These are phyloP conservation scores for Trissolcus brochymenae DNA, from an alignment of 2,888 invertebrate genomes.

Conservation along the genomic window DNA sequence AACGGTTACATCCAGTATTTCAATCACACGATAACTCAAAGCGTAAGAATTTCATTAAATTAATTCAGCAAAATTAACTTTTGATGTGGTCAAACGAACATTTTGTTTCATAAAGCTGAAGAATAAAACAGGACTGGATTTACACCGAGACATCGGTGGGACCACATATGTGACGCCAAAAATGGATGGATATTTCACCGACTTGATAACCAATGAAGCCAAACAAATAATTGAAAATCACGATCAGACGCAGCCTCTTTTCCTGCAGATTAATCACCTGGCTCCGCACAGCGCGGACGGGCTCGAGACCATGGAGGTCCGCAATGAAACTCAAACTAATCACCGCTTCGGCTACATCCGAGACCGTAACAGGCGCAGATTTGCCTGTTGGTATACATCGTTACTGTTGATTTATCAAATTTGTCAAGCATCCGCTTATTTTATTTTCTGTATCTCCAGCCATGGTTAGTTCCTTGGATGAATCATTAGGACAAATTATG, in stretches of 20 bases:
- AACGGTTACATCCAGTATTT: slow-evolving; percentile 90
- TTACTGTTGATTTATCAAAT: neutral
- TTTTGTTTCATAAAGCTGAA: neutral
- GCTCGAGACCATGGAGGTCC: slow-evolving; percentile 84
- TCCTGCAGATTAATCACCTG: slow-evolving; percentile 86
- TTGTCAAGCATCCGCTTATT: neutral
- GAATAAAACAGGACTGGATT: slow-evolving; percentile 66
- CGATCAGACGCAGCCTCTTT: slow-evolving; percentile 81
- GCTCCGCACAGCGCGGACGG: slow-evolving; percentile 88
- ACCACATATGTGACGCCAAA: slow-evolving; percentile 66
- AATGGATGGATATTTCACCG: slow-evolving; percentile 82
- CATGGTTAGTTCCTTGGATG: slow-evolving; percentile 80
- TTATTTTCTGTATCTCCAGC: slow-evolving; percentile 68
- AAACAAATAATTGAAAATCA: slow-evolving; percentile 81
- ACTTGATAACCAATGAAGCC: slow-evolving; percentile 83
- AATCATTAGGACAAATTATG: slow-evolving; percentile 79
- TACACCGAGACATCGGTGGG: slow-evolving; percentile 75
- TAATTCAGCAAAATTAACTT: no score
- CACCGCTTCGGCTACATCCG: slow-evolving; percentile 83
- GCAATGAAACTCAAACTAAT: slow-evolving; percentile 80
- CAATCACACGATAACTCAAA: slow-evolving; percentile 79
- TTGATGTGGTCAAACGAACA: neutral
- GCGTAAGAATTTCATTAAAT: slow-evolving; percentile 53
- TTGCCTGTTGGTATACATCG: slow-evolving; percentile 80
- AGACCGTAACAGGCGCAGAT: slow-evolving; percentile 82